phyloP scores from a whole-genome alignment of 2,888 invertebrate species.

The Heteromyza rotundicornis region DNA sequence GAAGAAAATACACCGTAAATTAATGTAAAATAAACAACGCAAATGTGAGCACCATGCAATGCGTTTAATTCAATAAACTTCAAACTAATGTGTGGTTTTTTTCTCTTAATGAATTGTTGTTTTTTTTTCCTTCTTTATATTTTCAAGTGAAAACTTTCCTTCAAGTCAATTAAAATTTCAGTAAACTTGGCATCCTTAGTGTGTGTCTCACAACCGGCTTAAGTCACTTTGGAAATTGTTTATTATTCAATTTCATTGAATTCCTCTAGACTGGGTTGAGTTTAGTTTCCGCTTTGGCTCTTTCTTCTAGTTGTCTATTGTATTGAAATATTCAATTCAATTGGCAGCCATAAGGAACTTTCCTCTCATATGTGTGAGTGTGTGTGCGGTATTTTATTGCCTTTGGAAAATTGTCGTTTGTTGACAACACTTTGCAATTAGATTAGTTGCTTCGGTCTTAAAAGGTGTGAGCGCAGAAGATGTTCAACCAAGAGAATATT shows the following conservation, averaged over 20 bases:
- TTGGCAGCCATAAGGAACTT: background rate
- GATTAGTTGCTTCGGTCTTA: background rate
- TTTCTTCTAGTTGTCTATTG: background rate
- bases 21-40: background rate
- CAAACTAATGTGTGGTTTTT: background rate
- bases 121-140: background rate
- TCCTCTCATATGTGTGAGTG: background rate
- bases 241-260: no score
- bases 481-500: no score
- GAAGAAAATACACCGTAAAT: background rate
- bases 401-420: slow-evolving; percentile 1
- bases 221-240: background rate
- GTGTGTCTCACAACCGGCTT: background rate
- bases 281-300: background rate
- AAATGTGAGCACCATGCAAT: no score
- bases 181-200: no score
- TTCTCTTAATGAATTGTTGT: no score
- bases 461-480: no score
- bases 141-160: background rate
- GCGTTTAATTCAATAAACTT: no score
- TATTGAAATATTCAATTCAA: background rate
- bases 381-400: slow-evolving; percentile 2
- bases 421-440: slow-evolving; percentile 7
- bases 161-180: no score
- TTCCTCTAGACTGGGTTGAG: no score